Base-by-base conservation (phyloP, 2,797 vertebrate species). In the Enteromius anoplus region DNA sequence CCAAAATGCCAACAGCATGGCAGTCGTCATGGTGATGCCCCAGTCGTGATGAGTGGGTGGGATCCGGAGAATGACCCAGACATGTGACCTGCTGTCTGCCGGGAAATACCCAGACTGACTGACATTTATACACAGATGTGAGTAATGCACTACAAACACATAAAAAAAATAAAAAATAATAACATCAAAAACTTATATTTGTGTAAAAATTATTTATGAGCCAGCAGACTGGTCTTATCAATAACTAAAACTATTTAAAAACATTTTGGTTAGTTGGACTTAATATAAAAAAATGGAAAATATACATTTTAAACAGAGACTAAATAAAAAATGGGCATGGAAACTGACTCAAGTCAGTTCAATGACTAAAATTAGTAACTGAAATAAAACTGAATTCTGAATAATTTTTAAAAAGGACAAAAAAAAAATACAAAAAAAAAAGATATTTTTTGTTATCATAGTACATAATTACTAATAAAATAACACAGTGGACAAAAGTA, bases 41-140 rank as follows among this genome's bases (percentile, higher is more conserved):
- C 60, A 64, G 14, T 17, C 26, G 0, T 37, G 29, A 17, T 64
- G 73, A 75, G 80, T 26, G 68, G 84, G 32, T 2, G 81, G 72
- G 40, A 81, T 60, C 49, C 73, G 7, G 14, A 75, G 84, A 83
- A 53, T 83, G 81, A 75, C 60, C 78, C 68, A 81, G 81, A 83
- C 84, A 53, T 70, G 66, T 80, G 81, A 87, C 68, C 73, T 10
- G 40, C 78, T 75, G 81, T 81, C 77, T 69, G 37, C 55, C 40
- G 17, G 78, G 84, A 80, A 71, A 85, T 68, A 55, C 83, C 78
- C 80, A 85, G 77, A 78, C 71, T 23, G 15, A 51, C 47, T 55
- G 65, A 58, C 66, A 71, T 76, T 42, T 42, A 55, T 32, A 29
- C 66, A 49, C 49, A 29, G 47, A 69, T 73, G 47, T 34, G 49